Evolutionary conservation across 2,888 invertebrate genomes (phyloP).

Genomic region (Hipparchia sbordonii): DNA sequence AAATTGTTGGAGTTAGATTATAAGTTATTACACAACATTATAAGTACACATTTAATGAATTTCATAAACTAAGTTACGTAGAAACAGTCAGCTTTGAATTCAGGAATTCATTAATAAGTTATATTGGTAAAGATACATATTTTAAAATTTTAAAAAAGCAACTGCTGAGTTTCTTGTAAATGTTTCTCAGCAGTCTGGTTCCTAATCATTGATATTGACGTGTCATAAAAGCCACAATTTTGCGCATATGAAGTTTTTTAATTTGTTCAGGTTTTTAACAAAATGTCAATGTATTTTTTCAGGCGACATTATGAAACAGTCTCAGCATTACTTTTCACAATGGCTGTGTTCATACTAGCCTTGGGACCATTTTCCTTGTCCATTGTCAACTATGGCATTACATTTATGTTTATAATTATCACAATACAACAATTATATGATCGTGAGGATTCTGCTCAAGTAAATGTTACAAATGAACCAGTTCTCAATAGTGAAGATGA

Average conservation of each 20-base stretch:
- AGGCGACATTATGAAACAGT: constrained; percentile 76
- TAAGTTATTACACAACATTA: no score
- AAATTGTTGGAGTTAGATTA: not conserved
- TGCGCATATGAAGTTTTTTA: not conserved
- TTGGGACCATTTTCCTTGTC: constrained; percentile 84
- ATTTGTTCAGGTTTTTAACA: not conserved
- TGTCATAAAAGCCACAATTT: not conserved
- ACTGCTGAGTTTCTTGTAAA: not conserved
- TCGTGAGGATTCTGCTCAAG: constrained; percentile 44
- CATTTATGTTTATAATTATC: constrained; percentile 79
- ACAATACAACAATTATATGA: constrained; percentile 82
- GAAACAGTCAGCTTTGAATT: no score
- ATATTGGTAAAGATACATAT: no score
- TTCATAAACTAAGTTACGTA: no score
- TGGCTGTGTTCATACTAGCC: constrained; percentile 81
- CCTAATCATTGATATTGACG: no score
- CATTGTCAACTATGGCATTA: constrained; percentile 83
- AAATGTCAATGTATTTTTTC: constrained; percentile 49
- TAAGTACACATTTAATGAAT: no score
- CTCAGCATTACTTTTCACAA: constrained; percentile 73
- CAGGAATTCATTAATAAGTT: no score
- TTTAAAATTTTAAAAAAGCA: not conserved
- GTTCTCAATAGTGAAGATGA: constrained; percentile 20
- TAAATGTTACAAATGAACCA: constrained; percentile 31
- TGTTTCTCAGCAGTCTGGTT: no score